phyloP scores from a whole-genome alignment of 2,888 invertebrate genomes.

The Norana najaformis region DNA sequence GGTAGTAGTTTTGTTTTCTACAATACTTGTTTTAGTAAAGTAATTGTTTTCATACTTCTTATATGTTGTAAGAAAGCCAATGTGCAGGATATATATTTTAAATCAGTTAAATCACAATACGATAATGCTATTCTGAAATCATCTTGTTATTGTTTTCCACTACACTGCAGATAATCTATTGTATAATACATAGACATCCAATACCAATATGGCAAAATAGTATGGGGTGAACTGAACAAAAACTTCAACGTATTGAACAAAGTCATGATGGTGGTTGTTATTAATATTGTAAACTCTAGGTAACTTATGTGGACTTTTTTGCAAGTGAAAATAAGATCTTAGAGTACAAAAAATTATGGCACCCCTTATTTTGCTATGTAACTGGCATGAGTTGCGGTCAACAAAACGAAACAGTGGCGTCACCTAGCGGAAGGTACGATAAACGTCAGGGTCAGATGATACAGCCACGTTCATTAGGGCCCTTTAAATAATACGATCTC shows the following conservation, averaged over 20 bases:
- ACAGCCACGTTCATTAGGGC: too few species aligned
- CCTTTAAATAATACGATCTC: too few species aligned
- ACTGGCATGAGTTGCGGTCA: too few species aligned
- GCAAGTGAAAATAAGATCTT: too few species aligned
- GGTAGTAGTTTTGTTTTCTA: not conserved
- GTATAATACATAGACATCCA: not conserved
- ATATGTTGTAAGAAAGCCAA: not conserved
- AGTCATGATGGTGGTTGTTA: not conserved
- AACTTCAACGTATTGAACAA: not conserved
- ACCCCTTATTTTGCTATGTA: too few species aligned
- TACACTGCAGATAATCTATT: not conserved
- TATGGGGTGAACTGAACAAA: not conserved
- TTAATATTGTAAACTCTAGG: not conserved
- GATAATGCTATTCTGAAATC: too few species aligned
- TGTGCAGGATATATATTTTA: not conserved
- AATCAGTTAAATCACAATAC: too few species aligned
- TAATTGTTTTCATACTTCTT: not conserved
- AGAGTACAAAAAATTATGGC: too few species aligned
- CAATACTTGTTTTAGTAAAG: not conserved
- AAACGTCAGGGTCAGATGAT: too few species aligned
- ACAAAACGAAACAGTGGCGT: too few species aligned
- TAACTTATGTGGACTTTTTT: not conserved
- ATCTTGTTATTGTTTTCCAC: too few species aligned
- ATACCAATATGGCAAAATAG: not conserved
- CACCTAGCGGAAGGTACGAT: too few species aligned